phyloP scores from a whole-genome alignment of 2,888 invertebrate genomes.

The Harpalus rufipes region DNA sequence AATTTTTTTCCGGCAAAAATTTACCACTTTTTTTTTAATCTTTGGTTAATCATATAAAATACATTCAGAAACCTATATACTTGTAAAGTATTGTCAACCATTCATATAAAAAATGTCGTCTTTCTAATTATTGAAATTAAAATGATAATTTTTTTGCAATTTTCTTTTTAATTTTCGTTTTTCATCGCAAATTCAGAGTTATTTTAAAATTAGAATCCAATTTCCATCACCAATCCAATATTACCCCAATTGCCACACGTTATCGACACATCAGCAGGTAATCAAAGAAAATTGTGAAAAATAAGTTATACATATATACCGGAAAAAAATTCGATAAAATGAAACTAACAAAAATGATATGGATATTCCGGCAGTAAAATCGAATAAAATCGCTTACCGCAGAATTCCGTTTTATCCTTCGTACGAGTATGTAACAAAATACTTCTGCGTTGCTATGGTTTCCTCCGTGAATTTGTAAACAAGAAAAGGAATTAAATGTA shows the following conservation, averaged over 20 bases:
- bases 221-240: neutral
- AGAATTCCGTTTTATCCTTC: neutral
- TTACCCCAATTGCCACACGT: neutral
- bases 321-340: neutral
- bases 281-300: neutral
- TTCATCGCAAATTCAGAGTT: neutral
- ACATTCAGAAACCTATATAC: too few relatives aligned
- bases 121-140: too few relatives aligned
- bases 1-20: too few relatives aligned
- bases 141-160: too few relatives aligned
- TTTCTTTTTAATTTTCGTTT: neutral
- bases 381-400: constrained; percentile 40
- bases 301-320: constrained; percentile 10
- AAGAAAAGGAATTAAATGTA: neutral
- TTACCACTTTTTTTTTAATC: too few relatives aligned
- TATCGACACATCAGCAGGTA: neutral
- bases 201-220: constrained; percentile 4
- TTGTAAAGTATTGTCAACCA: too few relatives aligned
- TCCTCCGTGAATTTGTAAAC: neutral
- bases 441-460: neutral
- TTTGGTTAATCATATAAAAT: too few relatives aligned
- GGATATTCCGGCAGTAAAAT: constrained; percentile 27
- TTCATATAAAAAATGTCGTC: too few relatives aligned
- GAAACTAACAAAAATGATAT: constrained; percentile 15
- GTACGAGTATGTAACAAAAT: neutral